Evolutionary conservation across 2,113 vertebrate genomes (phyloP), one percentile per base, ranked within the genome.

Genomic region (Leptobrachium leishanense): DNA sequence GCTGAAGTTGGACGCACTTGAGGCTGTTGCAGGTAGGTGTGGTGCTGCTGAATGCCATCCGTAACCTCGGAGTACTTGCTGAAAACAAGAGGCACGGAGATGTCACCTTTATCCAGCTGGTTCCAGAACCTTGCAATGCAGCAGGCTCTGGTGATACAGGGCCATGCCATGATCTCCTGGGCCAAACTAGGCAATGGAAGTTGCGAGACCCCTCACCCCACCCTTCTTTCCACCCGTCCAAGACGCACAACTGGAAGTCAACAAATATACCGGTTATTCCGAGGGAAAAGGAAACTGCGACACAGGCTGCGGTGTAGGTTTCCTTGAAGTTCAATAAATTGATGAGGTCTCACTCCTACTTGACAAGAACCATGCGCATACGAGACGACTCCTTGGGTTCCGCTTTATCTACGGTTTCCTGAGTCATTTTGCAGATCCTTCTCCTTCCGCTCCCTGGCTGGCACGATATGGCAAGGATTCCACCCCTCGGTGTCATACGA

Each of bases 51-150:
- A 85, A 93, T 88, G 68, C 85, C 62, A 2, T 99, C 97, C 0
- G 97, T 95, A 72, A 88, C 95, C 84, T 99, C 97, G 39, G 96
- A 95, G 83, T 97, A 98, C 77, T 96, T 98, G 88, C 95, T 95
- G 85, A 97, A 98, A 2, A 99, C 96, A 88, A 99, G 80, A 2
- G 97, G 97, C 83, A 99, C 96, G 6, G 97, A 94, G 72, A 99
- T 97, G 89, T 98, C 97, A 54, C 96, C 95, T 85, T 98, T 97
- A 87, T 99, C 97, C 87, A 98, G 89, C 91, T 98, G 96, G 88
- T 94, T 98, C 97, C 97, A 99, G 89, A 99, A 98, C 46, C 97
- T 97, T 72, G 96, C 95, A 86, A 98, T 97, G 92, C 97, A 98
- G 93, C 97, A 99, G 46, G 97, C 97, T 90, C 97, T 92, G 86